phyloP scores from a whole-genome alignment of 2,888 invertebrate genomes.

The Zaprionus lineosus region DNA sequence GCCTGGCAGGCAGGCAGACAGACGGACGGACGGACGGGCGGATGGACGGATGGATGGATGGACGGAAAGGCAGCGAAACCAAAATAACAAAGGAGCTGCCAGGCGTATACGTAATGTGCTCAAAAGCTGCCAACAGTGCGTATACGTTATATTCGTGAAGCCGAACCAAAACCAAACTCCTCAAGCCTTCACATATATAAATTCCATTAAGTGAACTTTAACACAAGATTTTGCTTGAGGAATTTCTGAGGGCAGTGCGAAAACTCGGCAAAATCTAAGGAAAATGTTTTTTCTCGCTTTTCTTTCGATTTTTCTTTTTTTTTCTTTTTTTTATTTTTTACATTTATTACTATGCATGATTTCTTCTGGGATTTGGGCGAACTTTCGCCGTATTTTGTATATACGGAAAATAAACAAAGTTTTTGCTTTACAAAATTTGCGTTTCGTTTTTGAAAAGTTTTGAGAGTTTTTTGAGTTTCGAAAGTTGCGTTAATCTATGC shows the following conservation, averaged over 20 bases:
- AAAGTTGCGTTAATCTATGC: conserved; percentile 9
- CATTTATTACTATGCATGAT: background rate
- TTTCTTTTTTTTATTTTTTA: background rate
- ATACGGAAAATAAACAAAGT: background rate
- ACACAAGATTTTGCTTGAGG: conserved; percentile 8
- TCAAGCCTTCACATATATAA: no score
- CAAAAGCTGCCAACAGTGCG: background rate
- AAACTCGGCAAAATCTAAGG: conserved; percentile 28
- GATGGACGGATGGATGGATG: no score
- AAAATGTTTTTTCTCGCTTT: background rate
- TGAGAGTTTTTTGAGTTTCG: background rate
- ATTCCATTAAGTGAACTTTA: conserved; percentile 8
- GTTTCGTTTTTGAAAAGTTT: conserved; percentile 4
- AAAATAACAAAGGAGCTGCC: no score
- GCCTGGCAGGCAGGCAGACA: background rate
- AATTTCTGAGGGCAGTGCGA: conserved; percentile 21
- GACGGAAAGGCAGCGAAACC: no score
- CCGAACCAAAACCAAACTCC: no score
- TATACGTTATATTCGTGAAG: conserved; percentile 1
- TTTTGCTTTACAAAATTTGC: background rate
- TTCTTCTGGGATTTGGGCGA: conserved; percentile 3
- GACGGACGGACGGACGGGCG: conserved; percentile 15
- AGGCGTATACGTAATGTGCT: conserved; percentile 52
- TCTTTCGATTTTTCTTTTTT: background rate
- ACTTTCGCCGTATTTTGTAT: background rate